A percentile compares a stretch with the other conserved stretches of the same genome.
Evolutionary conservation across 2,113 vertebrate genomes (phyloP).

Genomic region (Genyomyrus donnyi): DNA sequence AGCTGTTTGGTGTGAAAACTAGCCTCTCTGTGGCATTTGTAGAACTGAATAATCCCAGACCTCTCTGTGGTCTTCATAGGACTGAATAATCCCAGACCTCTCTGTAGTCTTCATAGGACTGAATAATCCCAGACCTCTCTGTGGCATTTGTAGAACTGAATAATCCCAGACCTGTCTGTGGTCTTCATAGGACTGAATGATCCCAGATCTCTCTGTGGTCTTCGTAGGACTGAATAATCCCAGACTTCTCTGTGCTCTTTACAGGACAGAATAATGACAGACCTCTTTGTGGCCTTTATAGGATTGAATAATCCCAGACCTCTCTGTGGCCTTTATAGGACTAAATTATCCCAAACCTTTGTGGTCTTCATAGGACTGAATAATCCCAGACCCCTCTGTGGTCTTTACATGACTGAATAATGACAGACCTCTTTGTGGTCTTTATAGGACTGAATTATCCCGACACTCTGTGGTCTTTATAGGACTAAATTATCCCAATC

Average conservation of each 20-base stretch:
- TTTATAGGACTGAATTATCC: neutral
- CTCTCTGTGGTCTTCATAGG: neutral
- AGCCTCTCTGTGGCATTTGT: neutral
- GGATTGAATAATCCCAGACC: neutral
- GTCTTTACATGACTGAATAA: too few species aligned
- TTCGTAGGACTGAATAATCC: neutral
- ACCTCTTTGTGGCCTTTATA: neutral
- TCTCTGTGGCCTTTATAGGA: neutral
- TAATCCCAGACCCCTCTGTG: neutral
- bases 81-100: neutral
- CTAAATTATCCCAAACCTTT: neutral
- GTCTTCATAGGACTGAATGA: neutral
- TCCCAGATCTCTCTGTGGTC: neutral
- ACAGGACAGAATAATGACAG: neutral
- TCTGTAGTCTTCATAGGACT: neutral
- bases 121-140: neutral
- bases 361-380: neutral
- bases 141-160: neutral
- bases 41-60: neutral
- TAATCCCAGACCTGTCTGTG: neutral
- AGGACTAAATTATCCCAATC: neutral
- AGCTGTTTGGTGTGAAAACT: neutral
- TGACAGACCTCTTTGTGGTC: neutral
- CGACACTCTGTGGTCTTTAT: neutral
- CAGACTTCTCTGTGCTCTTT: neutral